These are phyloP conservation scores for Pomacea maculata DNA, from an alignment of 1,140 invertebrate species.

Conservation along the genomic window DNA sequence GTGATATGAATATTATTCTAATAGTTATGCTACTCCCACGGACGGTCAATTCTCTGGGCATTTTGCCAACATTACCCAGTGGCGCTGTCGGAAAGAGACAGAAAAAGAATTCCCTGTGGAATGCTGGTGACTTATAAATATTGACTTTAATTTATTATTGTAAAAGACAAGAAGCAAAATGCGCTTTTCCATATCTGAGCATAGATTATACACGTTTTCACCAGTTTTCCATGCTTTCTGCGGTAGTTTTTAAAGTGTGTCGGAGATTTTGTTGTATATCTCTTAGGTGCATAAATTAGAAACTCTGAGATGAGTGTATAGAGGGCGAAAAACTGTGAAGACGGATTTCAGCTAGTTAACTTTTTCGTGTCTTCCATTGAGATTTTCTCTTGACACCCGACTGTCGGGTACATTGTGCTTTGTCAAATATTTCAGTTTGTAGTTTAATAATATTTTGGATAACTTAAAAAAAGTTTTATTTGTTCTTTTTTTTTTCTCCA, in stretches of 20 bases:
- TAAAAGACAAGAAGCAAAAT: background rate
- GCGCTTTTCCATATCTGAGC: background rate
- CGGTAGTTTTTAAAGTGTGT: background rate
- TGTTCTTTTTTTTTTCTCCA: too few relatives aligned
- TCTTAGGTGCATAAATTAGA: background rate
- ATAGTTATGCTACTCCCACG: slow-evolving; percentile 1
- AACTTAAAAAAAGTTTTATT: too few relatives aligned
- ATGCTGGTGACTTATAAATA: background rate
- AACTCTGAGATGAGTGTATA: background rate
- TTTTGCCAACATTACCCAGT: slow-evolving; percentile 2
- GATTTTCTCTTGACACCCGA: background rate
- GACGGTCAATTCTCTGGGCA: slow-evolving; percentile 10
- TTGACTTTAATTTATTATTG: background rate
- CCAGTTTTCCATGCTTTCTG: background rate
- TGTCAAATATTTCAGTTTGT: too few relatives aligned
- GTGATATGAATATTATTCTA: background rate
- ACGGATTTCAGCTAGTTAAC: background rate
- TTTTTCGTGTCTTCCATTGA: background rate
- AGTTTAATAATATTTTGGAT: too few relatives aligned
- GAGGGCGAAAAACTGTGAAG: background rate
- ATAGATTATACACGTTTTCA: background rate
- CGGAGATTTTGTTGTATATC: too few relatives aligned
- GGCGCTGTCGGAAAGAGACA: background rate
- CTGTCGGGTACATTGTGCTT: too few relatives aligned
- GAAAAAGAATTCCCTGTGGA: background rate